Evolutionary conservation across 2,113 vertebrate genomes (phyloP).

Genomic region (Caranx melampygus): DNA sequence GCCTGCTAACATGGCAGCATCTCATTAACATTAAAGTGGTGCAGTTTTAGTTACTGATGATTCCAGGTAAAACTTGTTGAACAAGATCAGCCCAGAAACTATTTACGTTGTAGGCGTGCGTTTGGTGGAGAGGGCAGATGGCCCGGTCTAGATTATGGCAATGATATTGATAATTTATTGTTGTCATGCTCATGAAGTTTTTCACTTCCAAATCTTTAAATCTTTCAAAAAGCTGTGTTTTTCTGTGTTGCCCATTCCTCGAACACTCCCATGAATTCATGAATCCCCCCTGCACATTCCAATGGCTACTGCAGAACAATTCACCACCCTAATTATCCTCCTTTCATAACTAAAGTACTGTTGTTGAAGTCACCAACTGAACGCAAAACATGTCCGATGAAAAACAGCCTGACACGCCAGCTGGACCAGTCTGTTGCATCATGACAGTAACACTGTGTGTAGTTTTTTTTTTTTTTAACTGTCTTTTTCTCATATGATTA

Average conservation of each 20-base stretch:
- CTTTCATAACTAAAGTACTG: neutral
- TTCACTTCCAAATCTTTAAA: neutral
- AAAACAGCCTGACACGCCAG: conserved; percentile 23
- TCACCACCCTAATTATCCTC: neutral
- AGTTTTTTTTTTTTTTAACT: neutral
- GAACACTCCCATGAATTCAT: neutral
- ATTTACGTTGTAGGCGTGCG: neutral
- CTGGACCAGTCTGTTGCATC: conserved; percentile 22
- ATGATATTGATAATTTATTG: neutral
- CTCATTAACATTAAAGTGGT: neutral
- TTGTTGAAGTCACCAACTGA: neutral
- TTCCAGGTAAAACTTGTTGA: conserved; percentile 51
- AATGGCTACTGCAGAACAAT: neutral
- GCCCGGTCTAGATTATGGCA: neutral
- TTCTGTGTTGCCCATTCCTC: neutral
- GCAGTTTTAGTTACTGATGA: neutral
- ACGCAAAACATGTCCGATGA: neutral
- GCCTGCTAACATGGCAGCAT: neutral
- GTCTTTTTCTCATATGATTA: neutral
- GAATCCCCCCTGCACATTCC: neutral
- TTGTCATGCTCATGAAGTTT: neutral
- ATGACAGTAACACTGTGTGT: neutral
- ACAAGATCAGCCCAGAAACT: conserved; percentile 27
- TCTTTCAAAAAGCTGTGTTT: neutral
- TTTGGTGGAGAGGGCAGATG: neutral